Percentiles rank a stretch among this genome's conserved stretches.
Evolutionary conservation across 2,113 vertebrate genomes (phyloP).

Genomic region (Erpornis zantholeuca): DNA sequence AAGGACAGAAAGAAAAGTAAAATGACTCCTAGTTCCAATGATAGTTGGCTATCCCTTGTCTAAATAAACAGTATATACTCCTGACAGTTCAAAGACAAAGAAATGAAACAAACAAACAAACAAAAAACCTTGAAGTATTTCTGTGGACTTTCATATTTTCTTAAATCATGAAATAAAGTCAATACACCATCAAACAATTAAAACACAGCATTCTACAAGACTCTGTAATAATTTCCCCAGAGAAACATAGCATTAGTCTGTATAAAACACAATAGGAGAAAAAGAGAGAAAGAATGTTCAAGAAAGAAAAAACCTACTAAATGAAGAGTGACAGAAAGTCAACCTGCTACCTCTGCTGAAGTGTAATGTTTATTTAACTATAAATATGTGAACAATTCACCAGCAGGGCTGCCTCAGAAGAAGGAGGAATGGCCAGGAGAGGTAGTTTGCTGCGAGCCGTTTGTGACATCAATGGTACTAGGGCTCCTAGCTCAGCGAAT

Average conservation of each 20-base stretch:
- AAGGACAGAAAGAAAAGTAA: neutral
- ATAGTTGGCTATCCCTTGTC: neutral
- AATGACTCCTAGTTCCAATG: neutral
- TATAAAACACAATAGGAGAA: neutral
- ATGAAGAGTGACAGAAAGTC: neutral
- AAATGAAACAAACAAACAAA: neutral
- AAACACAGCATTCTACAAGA: neutral
- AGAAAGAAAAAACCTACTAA: neutral
- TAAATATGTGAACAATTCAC: neutral
- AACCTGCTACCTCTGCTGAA: neutral
- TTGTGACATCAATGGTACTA: neutral
- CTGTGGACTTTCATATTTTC: neutral
- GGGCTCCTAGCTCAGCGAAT: neutral
- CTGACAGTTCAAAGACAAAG: neutral
- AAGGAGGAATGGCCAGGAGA: neutral
- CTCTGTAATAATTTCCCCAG: neutral
- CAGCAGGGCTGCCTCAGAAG: neutral
- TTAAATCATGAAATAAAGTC: neutral
- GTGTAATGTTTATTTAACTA: neutral
- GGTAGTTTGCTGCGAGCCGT: neutral
- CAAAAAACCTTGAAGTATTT: neutral
- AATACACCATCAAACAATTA: neutral
- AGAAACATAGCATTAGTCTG: neutral
- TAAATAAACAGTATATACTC: neutral
- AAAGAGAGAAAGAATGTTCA: neutral